Conservation (phyloP, 53 echinoderm and acorn worm genomes). For the Henricia sp. region DNA sequence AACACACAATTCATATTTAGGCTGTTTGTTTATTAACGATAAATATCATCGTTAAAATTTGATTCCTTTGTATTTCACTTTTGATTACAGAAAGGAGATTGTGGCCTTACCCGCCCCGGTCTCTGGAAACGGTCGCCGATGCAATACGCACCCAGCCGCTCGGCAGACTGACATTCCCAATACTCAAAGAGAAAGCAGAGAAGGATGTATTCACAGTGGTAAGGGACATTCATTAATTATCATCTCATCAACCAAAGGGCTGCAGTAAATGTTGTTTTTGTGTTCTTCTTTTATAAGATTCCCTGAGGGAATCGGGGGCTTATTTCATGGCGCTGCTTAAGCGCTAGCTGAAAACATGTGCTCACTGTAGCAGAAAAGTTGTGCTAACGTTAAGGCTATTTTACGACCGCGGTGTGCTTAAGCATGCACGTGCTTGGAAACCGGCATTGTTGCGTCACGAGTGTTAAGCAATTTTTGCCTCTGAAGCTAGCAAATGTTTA, state of each 20-base stretch:
- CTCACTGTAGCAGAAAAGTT: too few relatives aligned
- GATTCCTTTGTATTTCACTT: neutral
- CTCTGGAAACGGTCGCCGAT: constrained; percentile 78
- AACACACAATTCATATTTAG: neutral
- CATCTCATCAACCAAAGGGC: neutral
- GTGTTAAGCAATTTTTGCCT: too few relatives aligned
- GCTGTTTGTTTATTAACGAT: neutral
- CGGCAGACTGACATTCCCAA: constrained; percentile 86
- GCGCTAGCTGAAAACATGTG: too few relatives aligned
- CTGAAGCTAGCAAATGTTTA: too few relatives aligned
- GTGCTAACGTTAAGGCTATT: too few relatives aligned
- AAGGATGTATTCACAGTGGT: constrained; percentile 89
- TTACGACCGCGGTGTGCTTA: too few relatives aligned
- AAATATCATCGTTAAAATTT: neutral
- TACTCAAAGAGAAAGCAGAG: constrained; percentile 78
- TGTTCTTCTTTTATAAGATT: neutral
- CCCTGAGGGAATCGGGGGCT: too few relatives aligned
- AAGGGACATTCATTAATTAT: constrained; percentile 24
- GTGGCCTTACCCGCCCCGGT: constrained; percentile 84
- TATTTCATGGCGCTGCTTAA: too few relatives aligned
- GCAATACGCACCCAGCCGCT: constrained; percentile 83
- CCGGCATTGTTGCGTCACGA: too few relatives aligned
- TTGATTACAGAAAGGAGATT: constrained; percentile 66
- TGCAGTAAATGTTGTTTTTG: neutral
- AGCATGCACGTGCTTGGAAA: too few relatives aligned